These are phyloP conservation scores for Bursaphelenchus okinawaensis DNA, from an alignment of 2,888 invertebrate genomes.

Conservation along the genomic window DNA sequence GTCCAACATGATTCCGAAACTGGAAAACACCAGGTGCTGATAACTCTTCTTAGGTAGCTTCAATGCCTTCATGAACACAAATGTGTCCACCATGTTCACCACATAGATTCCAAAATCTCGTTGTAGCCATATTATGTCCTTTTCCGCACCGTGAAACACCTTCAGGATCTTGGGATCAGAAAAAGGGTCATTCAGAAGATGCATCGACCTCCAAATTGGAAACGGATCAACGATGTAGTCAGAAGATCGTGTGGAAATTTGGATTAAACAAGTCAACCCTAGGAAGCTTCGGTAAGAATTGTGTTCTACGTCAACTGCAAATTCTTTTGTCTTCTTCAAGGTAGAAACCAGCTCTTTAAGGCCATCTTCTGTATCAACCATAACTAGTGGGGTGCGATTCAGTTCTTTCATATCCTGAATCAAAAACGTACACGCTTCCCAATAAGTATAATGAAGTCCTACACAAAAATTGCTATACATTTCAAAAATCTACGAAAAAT, in stretches of 20 bases:
- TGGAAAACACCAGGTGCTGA: constrained; percentile 72
- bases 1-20: constrained; percentile 74
- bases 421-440: constrained; percentile 2
- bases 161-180: constrained; percentile 83
- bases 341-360: constrained; percentile 68
- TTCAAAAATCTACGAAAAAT: too few relatives aligned
- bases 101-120: constrained; percentile 87
- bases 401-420: constrained; percentile 62
- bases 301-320: constrained; percentile 84
- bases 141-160: constrained; percentile 83
- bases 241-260: constrained; percentile 73
- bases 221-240: constrained; percentile 89
- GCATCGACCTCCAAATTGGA: constrained; percentile 73
- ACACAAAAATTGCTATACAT: too few relatives aligned
- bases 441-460: too few relatives aligned
- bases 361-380: constrained; percentile 68
- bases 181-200: constrained; percentile 78
- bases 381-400: constrained; percentile 67
- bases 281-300: constrained; percentile 85
- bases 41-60: constrained; percentile 62
- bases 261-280: constrained; percentile 90
- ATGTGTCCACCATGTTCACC: constrained; percentile 92
- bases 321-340: constrained; percentile 68
- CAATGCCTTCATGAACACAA: constrained; percentile 37
- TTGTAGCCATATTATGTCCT: constrained; percentile 86